Evolutionary conservation across 2,888 invertebrate species (phyloP).

Genomic region (Nebria brevicollis): DNA sequence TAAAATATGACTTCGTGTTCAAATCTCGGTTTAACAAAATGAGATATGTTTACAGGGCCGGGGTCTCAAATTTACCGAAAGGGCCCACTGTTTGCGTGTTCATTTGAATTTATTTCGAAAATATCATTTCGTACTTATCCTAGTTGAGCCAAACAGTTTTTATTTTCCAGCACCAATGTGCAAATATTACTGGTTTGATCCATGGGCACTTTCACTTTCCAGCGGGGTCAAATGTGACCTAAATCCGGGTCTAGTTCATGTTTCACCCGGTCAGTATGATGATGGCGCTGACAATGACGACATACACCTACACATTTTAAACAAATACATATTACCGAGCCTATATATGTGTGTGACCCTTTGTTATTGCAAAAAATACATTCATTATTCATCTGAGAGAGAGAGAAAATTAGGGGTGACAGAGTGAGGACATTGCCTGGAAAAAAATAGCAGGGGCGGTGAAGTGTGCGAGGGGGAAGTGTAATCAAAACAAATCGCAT

Average conservation of each 20-base stretch:
- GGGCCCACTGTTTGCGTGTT: background rate
- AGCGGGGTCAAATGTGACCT: background rate
- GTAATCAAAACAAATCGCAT: slow-evolving; percentile 61
- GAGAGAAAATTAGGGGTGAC: slow-evolving; percentile 9
- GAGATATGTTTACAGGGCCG: slow-evolving; percentile 26
- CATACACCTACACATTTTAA: slow-evolving; percentile 1
- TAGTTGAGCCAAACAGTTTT: too few relatives aligned
- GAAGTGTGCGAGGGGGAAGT: slow-evolving; percentile 53
- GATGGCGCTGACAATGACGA: slow-evolving; percentile 41
- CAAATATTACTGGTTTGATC: background rate
- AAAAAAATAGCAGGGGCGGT: background rate
- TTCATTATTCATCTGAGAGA: slow-evolving; percentile 37
- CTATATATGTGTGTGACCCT: slow-evolving; percentile 26
- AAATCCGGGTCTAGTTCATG: slow-evolving; percentile 18
- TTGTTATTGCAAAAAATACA: slow-evolving; percentile 40
- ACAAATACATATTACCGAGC: background rate
- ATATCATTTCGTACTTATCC: too few relatives aligned
- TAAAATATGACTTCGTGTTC: slow-evolving; percentile 32
- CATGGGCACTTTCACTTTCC: slow-evolving; percentile 26
- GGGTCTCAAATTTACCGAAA: background rate
- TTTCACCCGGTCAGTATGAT: slow-evolving; percentile 38
- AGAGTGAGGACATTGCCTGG: background rate
- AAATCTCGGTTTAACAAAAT: slow-evolving; percentile 38
- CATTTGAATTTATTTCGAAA: too few relatives aligned
- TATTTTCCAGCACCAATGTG: too few relatives aligned